These are phyloP conservation scores for Eumerus sabulonum DNA, from an alignment of 2,888 invertebrate genomes.

Conservation along the genomic window DNA sequence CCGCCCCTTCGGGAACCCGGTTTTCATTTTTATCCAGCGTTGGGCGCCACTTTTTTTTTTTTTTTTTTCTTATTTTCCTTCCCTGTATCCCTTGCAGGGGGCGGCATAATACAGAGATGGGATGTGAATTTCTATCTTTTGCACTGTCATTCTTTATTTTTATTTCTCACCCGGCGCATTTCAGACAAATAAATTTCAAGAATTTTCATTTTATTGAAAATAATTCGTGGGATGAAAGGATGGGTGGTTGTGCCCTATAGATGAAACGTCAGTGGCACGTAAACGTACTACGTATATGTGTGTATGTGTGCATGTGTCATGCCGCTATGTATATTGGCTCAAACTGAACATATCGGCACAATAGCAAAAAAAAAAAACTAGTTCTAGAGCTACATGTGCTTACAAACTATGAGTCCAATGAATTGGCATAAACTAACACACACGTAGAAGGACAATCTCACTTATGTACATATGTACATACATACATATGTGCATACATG, in stretches of 20 bases:
- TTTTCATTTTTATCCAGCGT: constrained; percentile 34
- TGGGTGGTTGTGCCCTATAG: constrained; percentile 19
- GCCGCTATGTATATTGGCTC: constrained; percentile 2
- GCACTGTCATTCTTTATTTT: constrained; percentile 63
- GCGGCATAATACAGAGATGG: not conserved
- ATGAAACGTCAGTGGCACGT: constrained; percentile 44
- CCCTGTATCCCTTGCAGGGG: not conserved
- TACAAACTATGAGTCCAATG: constrained; percentile 10
- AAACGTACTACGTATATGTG: constrained; percentile 26
- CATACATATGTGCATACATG: constrained; percentile 3
- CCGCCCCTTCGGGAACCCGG: constrained; percentile 16
- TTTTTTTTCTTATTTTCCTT: no score
- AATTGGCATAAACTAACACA: constrained; percentile 22
- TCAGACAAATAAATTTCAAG: constrained; percentile 69
- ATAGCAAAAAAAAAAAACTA: constrained; percentile 19
- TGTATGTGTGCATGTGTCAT: constrained; percentile 15
- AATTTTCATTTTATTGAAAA: constrained; percentile 69
- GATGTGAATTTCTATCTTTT: constrained; percentile 21
- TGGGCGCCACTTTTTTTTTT: constrained; percentile 57
- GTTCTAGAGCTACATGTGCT: no score
- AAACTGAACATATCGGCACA: constrained; percentile 23
- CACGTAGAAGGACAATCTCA: not conserved
- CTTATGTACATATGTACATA: not conserved
- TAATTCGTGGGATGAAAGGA: constrained; percentile 28
- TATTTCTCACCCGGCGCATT: constrained; percentile 63